Percentiles rank a stretch among this genome's conserved stretches.
Evolutionary conservation across 2,797 vertebrate genomes (phyloP).

Genomic region (Tiaroga cobitis): DNA sequence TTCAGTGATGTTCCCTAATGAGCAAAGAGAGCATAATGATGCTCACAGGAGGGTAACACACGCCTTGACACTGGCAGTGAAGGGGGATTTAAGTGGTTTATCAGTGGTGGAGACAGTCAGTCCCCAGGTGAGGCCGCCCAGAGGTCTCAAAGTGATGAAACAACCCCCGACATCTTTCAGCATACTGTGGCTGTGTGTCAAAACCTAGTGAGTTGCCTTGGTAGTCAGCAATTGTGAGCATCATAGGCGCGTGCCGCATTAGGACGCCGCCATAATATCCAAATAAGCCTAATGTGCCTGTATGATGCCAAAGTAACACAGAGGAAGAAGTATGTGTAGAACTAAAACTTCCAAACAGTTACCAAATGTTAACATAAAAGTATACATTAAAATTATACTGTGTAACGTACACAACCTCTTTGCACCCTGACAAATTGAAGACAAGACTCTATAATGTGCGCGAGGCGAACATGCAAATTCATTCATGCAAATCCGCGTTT

Average conservation of each 20-base stretch:
- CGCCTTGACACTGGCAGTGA: slow-evolving; percentile 32
- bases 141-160: slow-evolving; percentile 44
- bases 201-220: neutral
- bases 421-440: neutral
- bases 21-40: slow-evolving; percentile 32
- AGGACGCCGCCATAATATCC: neutral
- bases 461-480: slow-evolving; percentile 29
- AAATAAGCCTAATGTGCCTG: neutral
- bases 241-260: neutral
- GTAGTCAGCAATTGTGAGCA: neutral
- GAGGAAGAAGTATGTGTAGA: neutral
- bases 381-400: neutral
- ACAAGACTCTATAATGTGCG: neutral
- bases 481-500: slow-evolving; percentile 12
- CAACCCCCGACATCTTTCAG: slow-evolving; percentile 38
- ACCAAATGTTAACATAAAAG: neutral
- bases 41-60: slow-evolving; percentile 27
- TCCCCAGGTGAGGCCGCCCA: slow-evolving; percentile 23
- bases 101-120: slow-evolving; percentile 25
- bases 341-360: neutral
- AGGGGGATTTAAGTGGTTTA: slow-evolving; percentile 25
- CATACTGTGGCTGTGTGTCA: slow-evolving; percentile 5
- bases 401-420: neutral
- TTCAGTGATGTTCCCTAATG: slow-evolving; percentile 11
- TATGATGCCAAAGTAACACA: neutral